phyloP scores from a whole-genome alignment of 2,888 invertebrate species.

The Nemotelus pantherinus region DNA sequence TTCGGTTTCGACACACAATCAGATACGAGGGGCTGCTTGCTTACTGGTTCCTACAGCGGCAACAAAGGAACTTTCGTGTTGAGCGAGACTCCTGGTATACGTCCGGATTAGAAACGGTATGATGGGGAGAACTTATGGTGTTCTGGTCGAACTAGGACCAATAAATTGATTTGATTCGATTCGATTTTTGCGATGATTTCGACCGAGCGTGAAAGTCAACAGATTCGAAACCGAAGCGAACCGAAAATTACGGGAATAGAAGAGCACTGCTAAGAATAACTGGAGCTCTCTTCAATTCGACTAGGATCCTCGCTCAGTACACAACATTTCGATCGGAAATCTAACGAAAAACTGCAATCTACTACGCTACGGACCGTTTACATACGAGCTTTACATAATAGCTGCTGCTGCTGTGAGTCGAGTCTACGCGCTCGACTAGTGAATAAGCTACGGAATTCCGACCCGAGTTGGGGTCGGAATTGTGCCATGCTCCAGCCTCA shows the following conservation, averaged over 20 bases:
- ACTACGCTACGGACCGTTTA: slow-evolving; percentile 40
- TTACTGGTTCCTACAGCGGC: background rate
- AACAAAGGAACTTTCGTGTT: background rate
- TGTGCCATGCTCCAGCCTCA: slow-evolving; percentile 25
- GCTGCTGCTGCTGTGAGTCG: background rate
- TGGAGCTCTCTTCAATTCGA: background rate
- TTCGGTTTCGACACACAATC: slow-evolving; percentile 1
- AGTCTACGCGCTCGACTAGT: slow-evolving; percentile 21
- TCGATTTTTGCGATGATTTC: background rate
- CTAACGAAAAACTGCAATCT: slow-evolving; percentile 49
- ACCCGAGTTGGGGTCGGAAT: slow-evolving; percentile 21
- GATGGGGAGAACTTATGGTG: background rate
- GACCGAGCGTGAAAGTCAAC: background rate
- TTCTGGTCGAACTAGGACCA: too few relatives aligned
- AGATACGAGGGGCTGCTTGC: background rate
- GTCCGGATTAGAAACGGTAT: background rate
- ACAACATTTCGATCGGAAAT: slow-evolving; percentile 48
- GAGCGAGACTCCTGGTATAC: background rate
- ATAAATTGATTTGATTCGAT: background rate
- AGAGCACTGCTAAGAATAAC: background rate
- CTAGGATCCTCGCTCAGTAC: slow-evolving; percentile 5
- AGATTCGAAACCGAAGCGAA: background rate
- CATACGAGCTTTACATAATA: slow-evolving; percentile 42
- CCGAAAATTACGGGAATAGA: background rate
- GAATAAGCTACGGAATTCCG: slow-evolving; percentile 39